These are phyloP conservation scores for Lanius collurio DNA, from an alignment of 2,113 vertebrate species.

Conservation along the genomic window DNA sequence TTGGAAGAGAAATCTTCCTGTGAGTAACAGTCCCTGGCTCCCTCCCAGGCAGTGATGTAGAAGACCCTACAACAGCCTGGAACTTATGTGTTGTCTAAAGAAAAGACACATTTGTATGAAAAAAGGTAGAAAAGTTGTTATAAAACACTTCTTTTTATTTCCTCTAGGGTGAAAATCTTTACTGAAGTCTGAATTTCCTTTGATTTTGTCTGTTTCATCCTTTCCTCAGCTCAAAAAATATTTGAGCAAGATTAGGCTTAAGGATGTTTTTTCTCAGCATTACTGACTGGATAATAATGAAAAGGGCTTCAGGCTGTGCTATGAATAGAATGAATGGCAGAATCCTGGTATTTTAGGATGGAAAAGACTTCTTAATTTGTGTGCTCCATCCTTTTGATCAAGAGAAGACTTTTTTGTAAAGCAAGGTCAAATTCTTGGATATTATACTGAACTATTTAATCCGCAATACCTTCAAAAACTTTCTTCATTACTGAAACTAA, in stretches of 20 bases:
- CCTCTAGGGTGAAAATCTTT: background rate
- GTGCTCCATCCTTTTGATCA: constrained; percentile 7
- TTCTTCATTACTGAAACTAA: background rate
- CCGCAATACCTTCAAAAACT: background rate
- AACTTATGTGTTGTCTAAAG: background rate
- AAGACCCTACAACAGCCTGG: background rate
- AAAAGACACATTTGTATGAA: background rate
- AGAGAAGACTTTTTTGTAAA: background rate
- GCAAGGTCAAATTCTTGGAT: background rate
- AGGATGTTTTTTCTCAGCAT: background rate
- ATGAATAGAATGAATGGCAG: background rate
- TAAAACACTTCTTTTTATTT: background rate
- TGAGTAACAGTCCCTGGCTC: background rate
- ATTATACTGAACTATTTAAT: background rate
- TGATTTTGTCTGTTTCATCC: background rate
- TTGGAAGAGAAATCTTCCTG: background rate
- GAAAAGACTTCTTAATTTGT: constrained; percentile 34
- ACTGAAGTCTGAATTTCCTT: background rate
- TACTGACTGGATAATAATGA: constrained; percentile 4
- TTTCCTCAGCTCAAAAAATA: background rate
- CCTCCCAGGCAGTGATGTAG: background rate
- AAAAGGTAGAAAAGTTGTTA: background rate
- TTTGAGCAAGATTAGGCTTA: constrained; percentile 18
- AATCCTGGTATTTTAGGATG: background rate
- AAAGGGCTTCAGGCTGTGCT: constrained; percentile 24